Base-by-base conservation (phyloP, 2,888 invertebrate genomes). In the Tachina lurida region DNA sequence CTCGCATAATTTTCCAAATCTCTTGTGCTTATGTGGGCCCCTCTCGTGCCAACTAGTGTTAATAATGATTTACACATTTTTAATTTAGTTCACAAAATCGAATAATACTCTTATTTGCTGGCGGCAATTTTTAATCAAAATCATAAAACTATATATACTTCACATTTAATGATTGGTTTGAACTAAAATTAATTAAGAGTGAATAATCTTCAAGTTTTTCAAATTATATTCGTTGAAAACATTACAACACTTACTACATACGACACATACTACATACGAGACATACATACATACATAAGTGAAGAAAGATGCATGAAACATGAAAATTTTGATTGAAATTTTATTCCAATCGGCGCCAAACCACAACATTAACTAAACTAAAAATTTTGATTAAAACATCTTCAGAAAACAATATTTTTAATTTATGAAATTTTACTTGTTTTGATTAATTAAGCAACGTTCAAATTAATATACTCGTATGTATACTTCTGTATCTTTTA, bases 291-390 rank as follows among this genome's bases (percentile, higher is more conserved):
- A n/a, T n/a, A n/a, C n/a, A n/a, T n/a, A 5, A 58, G 10, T 58
- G 31, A 13, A 15, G 5, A 58, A 13, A 58, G 56, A 22, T 0
- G 56, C 31, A 56, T 19, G 54, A 56, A 10, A 22, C 13, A 7
- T 31, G 56, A 39, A 68, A 31, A 68, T 74, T 67, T 60, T 74
- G 49, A 68, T 74, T 74, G 10, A 58, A 68, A 60, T 60, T 60
- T 58, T 22, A 80, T 73, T 56, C 15, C 17, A 58, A 54, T 22
- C 22, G 22, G 8, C 10, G 8, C n/a, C 10, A 10, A 71, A 49
- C n/a, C 31, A 12, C 41, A 4, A 10, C 41, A 10, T 41, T 13
- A 39, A 74, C 39, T 17, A 62, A 49, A 60, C 5, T 8, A 39
- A 10, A 74, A 52, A 10, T 2, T 12, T 41, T 22, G 63, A 62